These are phyloP conservation scores for Gracilinanus agilis DNA, from an alignment of 2,113 vertebrate genomes.

Conservation along the genomic window DNA sequence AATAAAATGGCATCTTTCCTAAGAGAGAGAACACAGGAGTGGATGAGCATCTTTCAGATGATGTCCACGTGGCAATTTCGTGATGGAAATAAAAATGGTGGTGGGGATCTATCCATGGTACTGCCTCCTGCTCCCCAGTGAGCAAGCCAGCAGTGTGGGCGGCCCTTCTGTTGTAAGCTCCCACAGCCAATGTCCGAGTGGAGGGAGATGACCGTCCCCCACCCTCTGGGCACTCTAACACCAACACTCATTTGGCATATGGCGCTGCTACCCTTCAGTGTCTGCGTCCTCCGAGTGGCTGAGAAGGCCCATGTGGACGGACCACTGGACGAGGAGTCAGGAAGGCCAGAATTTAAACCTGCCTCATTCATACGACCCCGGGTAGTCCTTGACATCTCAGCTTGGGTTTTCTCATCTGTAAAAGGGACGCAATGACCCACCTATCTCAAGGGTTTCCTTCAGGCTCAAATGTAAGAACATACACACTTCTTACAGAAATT, in stretches of 20 bases:
- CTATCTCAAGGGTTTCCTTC: not conserved
- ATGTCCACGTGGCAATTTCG: not conserved
- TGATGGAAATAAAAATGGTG: not conserved
- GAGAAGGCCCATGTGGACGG: not conserved
- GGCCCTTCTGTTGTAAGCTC: not conserved
- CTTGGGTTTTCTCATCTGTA: not conserved
- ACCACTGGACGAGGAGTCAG: no score
- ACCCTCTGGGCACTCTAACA: not conserved
- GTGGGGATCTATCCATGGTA: not conserved
- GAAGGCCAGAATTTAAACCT: no score
- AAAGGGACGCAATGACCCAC: not conserved
- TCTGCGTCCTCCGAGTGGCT: not conserved
- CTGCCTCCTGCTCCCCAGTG: not conserved
- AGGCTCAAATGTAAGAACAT: not conserved
- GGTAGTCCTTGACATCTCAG: no score
- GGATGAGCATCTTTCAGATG: constrained; percentile 35
- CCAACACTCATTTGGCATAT: not conserved
- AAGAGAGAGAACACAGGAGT: constrained; percentile 35
- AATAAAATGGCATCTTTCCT: constrained; percentile 87
- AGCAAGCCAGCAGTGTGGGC: not conserved
- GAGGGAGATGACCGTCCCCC: not conserved
- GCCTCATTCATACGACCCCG: no score
- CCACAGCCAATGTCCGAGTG: not conserved
- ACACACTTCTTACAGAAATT: not conserved
- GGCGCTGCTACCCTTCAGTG: no score